These are phyloP conservation scores for Taphrorychus bicolor DNA, from an alignment of 2,888 invertebrate species.

Conservation along the genomic window DNA sequence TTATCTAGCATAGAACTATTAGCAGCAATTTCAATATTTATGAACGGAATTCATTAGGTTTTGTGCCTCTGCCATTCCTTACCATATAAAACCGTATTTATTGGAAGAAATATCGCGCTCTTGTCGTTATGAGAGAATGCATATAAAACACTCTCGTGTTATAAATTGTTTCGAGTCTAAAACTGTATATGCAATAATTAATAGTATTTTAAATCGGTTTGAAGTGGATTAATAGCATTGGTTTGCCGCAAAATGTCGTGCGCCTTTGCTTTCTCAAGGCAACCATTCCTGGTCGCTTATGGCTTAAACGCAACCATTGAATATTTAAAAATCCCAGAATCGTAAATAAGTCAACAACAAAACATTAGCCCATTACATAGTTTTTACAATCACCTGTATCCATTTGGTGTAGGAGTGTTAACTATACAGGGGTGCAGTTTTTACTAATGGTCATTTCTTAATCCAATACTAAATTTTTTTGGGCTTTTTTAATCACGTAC, in stretches of 20 bases:
- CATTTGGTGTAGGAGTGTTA: conserved; percentile 35
- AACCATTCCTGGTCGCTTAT: neutral
- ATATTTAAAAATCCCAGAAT: neutral
- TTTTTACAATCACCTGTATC: neutral
- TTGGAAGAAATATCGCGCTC: conserved; percentile 9
- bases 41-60: conserved; percentile 28
- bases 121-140: neutral
- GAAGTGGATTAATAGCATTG: conserved; percentile 4
- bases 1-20: conserved; percentile 15
- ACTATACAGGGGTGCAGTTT: conserved; percentile 29
- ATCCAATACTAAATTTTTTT: conserved; percentile 32
- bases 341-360: neutral
- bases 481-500: conserved; percentile 30
- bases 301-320: neutral
- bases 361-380: conserved; percentile 1
- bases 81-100: conserved; percentile 34
- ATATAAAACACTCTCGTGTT: conserved; percentile 8
- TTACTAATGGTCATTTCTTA: conserved; percentile 38
- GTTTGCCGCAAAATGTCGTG: neutral
- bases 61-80: conserved; percentile 24
- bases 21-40: conserved; percentile 34
- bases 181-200: conserved; percentile 24
- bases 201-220: conserved; percentile 20
- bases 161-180: conserved; percentile 1
- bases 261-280: neutral